These are phyloP conservation scores for Thamnaconus septentrionalis DNA, from an alignment of 2,113 vertebrate genomes.

Conservation along the genomic window DNA sequence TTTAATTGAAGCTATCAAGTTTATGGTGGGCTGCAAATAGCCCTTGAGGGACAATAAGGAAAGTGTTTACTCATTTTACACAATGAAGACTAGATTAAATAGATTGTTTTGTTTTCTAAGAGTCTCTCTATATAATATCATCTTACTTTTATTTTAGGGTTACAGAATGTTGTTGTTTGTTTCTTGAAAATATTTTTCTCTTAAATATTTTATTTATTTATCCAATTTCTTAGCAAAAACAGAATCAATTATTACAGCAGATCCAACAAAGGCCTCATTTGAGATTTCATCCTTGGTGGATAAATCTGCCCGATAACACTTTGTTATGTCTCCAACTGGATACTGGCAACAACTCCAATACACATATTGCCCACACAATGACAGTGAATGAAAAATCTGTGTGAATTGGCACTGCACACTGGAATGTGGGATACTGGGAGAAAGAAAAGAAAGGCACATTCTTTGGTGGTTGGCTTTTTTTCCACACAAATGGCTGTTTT, in stretches of 20 bases:
- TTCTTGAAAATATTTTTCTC: background rate
- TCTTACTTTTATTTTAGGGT: too few species aligned
- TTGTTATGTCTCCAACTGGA: slow-evolving; percentile 39
- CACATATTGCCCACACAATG: slow-evolving; percentile 39
- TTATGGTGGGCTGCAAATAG: too few species aligned
- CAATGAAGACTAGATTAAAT: too few species aligned
- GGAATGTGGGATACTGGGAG: slow-evolving; percentile 15
- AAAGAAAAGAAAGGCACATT: slow-evolving; percentile 37
- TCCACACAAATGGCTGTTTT: slow-evolving; percentile 10
- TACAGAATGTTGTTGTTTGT: background rate
- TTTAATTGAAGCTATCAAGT: too few species aligned
- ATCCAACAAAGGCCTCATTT: slow-evolving; percentile 42
- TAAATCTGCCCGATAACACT: slow-evolving; percentile 38
- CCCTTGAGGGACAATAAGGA: too few species aligned
- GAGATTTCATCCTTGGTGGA: slow-evolving; percentile 29
- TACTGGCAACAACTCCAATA: slow-evolving; percentile 26
- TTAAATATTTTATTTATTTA: slow-evolving; percentile 8
- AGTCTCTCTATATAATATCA: too few species aligned
- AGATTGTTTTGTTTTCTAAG: too few species aligned
- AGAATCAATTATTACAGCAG: slow-evolving; percentile 37
- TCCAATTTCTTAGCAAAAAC: slow-evolving; percentile 31
- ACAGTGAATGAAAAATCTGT: slow-evolving; percentile 19
- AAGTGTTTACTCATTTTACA: too few species aligned
- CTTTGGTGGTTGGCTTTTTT: slow-evolving; percentile 29
- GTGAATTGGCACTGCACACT: slow-evolving; percentile 35